Evolutionary conservation across 2,888 invertebrate species (phyloP).

Genomic region (Drosophila affinis): DNA sequence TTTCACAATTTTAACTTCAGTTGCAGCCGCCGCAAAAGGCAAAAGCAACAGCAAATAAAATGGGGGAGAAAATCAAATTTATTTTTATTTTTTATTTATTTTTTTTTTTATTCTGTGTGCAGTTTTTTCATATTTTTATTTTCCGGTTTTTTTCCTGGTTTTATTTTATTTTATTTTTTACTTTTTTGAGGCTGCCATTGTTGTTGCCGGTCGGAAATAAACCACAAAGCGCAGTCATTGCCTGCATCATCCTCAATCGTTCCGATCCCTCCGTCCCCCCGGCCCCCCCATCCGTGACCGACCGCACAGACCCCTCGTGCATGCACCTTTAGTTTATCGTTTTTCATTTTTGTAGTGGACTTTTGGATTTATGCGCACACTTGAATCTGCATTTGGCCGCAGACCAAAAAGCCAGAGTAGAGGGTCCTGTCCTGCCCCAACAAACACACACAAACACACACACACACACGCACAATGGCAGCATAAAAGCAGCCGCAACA

Average conservation of each 20-base stretch:
- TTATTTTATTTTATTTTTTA: slow-evolving; percentile 19
- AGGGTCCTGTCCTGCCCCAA: slow-evolving; percentile 1
- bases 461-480: neutral
- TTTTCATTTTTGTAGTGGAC: slow-evolving; percentile 54
- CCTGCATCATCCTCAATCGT: slow-evolving; percentile 45
- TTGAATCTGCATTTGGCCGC: slow-evolving; percentile 74
- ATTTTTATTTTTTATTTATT: slow-evolving; percentile 41
- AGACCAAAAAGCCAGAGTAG: slow-evolving; percentile 20
- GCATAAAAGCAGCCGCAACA: slow-evolving; percentile 50
- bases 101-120: slow-evolving; percentile 7
- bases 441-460: neutral
- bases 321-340: slow-evolving; percentile 36
- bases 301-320: neutral
- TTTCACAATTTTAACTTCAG: slow-evolving; percentile 73
- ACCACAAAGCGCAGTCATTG: slow-evolving; percentile 71
- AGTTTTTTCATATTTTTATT: slow-evolving; percentile 16
- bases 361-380: slow-evolving; percentile 76
- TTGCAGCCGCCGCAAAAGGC: slow-evolving; percentile 46
- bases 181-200: slow-evolving; percentile 6
- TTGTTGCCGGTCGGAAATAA: slow-evolving; percentile 53
- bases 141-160: slow-evolving; percentile 16
- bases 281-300: too few relatives aligned
- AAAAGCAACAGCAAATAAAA: slow-evolving; percentile 13
- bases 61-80: slow-evolving; percentile 66
- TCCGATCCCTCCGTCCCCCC: too few relatives aligned